Evolutionary conservation across 2,797 vertebrate species (phyloP).

Genomic region (Basileuterus tristriatus): DNA sequence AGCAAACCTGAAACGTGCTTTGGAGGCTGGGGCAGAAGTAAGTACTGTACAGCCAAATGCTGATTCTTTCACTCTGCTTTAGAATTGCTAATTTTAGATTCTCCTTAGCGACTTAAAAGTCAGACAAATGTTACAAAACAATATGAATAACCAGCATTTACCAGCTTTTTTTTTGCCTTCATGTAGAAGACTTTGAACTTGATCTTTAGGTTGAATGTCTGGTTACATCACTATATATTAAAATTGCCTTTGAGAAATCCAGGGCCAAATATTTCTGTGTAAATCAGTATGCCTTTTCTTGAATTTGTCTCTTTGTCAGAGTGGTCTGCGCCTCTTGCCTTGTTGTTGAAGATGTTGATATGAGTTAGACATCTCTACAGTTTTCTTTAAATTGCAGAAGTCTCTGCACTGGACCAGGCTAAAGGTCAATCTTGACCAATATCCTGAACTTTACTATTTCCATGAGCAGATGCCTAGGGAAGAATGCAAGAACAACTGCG

Average conservation of each 20-base stretch:
- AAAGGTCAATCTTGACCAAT: not conserved
- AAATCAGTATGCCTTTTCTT: not conserved
- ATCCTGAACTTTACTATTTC: not conserved
- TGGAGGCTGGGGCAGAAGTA: not conserved
- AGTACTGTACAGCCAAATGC: not conserved
- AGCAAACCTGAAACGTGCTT: not conserved
- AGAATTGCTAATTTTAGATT: not conserved
- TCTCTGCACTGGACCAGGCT: not conserved
- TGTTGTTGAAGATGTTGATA: not conserved
- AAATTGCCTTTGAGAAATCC: not conserved
- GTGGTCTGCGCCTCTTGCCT: not conserved
- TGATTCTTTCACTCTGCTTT: not conserved
- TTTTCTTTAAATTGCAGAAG: not conserved
- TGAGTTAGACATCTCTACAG: not conserved
- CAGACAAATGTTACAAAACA: not conserved
- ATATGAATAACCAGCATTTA: not conserved
- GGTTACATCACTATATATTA: not conserved
- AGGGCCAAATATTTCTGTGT: not conserved
- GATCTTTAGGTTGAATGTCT: not conserved
- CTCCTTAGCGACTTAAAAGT: not conserved
- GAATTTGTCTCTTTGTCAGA: not conserved
- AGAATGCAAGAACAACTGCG: not conserved
- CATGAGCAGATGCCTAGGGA: not conserved
- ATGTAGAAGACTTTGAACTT: not conserved
- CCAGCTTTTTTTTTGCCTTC: not conserved